phyloP scores from a whole-genome alignment of 2,797 vertebrate genomes.

The Tapirus indicus region DNA sequence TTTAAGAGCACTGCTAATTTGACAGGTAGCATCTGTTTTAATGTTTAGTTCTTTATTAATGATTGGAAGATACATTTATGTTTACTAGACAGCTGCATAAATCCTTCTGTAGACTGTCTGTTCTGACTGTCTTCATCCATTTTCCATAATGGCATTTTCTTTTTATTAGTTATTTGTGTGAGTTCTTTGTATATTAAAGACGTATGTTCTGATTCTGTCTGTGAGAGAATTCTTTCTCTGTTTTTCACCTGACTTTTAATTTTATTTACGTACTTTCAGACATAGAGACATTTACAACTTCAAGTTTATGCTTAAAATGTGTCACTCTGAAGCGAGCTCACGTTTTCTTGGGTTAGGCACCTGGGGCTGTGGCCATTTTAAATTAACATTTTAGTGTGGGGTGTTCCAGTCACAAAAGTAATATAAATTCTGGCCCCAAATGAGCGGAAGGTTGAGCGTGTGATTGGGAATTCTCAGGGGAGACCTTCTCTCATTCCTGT shows the following conservation, averaged over 20 bases:
- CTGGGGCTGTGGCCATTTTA: neutral
- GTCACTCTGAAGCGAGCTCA: neutral
- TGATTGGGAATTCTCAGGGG: fast-evolving
- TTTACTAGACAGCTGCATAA: neutral
- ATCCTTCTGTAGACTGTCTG: neutral
- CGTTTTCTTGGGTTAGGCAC: fast-evolving
- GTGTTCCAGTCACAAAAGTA: too few relatives aligned
- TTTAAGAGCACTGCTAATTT: fast-evolving
- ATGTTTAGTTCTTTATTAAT: fast-evolving
- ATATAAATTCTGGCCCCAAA: too few relatives aligned
- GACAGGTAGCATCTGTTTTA: fast-evolving
- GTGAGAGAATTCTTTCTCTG: neutral
- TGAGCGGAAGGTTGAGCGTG: neutral
- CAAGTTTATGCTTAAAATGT: neutral
- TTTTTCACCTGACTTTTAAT: neutral
- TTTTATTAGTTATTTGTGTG: too few relatives aligned
- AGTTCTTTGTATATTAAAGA: neutral
- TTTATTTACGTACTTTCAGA: neutral
- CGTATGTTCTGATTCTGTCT: neutral
- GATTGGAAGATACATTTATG: fast-evolving
- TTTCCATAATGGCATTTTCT: neutral
- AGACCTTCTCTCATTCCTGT: neutral
- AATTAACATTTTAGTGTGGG: neutral
- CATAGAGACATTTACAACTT: neutral
- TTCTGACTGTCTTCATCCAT: neutral